phyloP scores from a whole-genome alignment of 2,113 vertebrate species.

The Callithrix jacchus region DNA sequence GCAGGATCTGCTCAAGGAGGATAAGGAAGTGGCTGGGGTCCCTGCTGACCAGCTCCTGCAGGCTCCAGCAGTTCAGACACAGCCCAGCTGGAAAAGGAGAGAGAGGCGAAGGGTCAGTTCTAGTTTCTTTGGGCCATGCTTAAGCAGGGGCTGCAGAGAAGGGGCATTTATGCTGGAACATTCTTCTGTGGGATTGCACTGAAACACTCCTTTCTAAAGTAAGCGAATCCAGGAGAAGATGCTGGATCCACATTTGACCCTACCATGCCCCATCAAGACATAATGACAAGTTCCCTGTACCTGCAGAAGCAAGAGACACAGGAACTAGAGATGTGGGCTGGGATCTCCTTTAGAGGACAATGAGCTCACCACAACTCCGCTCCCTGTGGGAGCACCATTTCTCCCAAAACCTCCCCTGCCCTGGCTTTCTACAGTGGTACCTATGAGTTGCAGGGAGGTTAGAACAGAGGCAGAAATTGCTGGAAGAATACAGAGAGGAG shows the following conservation, averaged over 20 bases:
- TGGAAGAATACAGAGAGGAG: not conserved
- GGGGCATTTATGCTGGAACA: not conserved
- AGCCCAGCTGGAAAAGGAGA: slow-evolving; percentile 85
- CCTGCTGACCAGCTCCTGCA: slow-evolving; percentile 95
- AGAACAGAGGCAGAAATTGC: not conserved
- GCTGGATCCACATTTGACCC: not conserved
- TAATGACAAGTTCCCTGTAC: not conserved
- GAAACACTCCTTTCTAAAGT: not conserved
- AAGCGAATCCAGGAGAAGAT: not conserved
- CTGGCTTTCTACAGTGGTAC: not conserved
- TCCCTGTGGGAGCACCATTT: not conserved
- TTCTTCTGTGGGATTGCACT: not conserved
- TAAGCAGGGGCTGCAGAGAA: not conserved
- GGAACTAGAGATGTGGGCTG: not conserved
- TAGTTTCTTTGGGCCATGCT: not conserved
- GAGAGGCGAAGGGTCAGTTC: slow-evolving; percentile 19
- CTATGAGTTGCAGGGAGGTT: not conserved
- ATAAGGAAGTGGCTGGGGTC: slow-evolving; percentile 94
- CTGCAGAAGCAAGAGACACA: not conserved
- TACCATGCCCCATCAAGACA: not conserved
- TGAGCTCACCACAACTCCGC: not conserved
- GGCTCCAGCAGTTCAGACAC: slow-evolving; percentile 97
- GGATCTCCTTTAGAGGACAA: not conserved
- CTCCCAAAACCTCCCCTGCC: not conserved
- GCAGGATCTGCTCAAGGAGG: slow-evolving; percentile 94